Evolutionary conservation across 2,797 vertebrate species (phyloP), one percentile per base, ranked within the genome.

Genomic region (Falco novaeseelandiae): DNA sequence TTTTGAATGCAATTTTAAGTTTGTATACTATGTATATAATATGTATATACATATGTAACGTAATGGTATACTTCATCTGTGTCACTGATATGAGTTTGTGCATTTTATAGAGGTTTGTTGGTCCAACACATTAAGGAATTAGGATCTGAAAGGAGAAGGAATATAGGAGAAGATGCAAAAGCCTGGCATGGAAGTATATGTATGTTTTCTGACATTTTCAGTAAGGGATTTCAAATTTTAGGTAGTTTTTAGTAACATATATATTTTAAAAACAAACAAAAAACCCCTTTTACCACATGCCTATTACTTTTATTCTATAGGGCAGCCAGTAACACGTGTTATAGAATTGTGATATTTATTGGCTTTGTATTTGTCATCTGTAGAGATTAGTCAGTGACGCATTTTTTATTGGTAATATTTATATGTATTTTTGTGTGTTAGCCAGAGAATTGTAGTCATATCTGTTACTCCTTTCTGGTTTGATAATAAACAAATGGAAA

Each of bases 301-400:
- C 42, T 44, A 96, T 84, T 96, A 96, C 85, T 97, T 96, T 81
- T 32, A 46, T 66, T 93, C 57, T 69, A 0, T 48, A 80, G 44
- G 61, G 58, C 29, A 89, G 61, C 48, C 78, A 94, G 65, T 90
- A 95, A 87, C 49, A 48, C 83, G 69, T 93, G 44, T 88, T 97
- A 95, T 95, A 97, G 89, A 95, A 92, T 74, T 92, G 62, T 66
- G 4, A 8, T 98, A 92, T 98, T 98, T 98, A 97, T 97, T 97
- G 81, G 91, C 83, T 98, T 97, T 96, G 48, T 96, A 83, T 58
- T 91, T 97, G 71, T 82, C 32, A 14, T 87, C 73, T 92, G 85
- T 97, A 96, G 95, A 92, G 87, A 89, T 95, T 62, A 72, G 77
- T 93, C 91, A 88, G 70, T 93, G 66, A 95, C 96, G 80, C 94